These are phyloP conservation scores for Dendroctonus ponderosae DNA, from an alignment of 1,140 invertebrate genomes.

Conservation along the genomic window DNA sequence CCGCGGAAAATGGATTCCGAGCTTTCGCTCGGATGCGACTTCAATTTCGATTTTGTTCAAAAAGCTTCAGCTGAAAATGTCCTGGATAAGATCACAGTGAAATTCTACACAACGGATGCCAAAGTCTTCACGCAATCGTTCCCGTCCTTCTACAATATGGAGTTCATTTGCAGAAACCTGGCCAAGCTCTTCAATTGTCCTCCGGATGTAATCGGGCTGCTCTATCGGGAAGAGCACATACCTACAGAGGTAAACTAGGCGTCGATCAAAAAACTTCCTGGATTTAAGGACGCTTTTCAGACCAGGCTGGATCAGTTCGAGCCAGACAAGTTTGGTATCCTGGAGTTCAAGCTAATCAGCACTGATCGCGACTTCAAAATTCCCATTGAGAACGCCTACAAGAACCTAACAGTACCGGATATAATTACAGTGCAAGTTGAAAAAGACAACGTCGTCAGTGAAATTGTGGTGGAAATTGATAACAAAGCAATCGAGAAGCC, in stretches of 20 bases:
- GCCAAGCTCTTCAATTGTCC: constrained; percentile 18
- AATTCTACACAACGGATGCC: constrained; percentile 41
- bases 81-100: constrained; percentile 40
- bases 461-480: constrained; percentile 61
- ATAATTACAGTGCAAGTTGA: constrained; percentile 56
- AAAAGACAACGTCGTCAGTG: constrained; percentile 50
- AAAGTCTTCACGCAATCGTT: constrained; percentile 45
- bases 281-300: constrained; percentile 10
- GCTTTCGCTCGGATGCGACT: constrained; percentile 1
- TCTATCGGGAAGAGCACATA: constrained; percentile 23
- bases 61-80: constrained; percentile 4
- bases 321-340: constrained; percentile 36
- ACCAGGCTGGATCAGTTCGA: constrained; percentile 28
- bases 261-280: constrained; percentile 1
- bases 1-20: neutral
- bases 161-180: constrained; percentile 14
- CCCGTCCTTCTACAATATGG: constrained; percentile 27
- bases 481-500: constrained; percentile 59
- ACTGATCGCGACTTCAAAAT: constrained; percentile 38
- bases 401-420: constrained; percentile 51
- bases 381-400: constrained; percentile 41
- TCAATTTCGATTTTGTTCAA: constrained; percentile 12
- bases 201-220: constrained; percentile 14
- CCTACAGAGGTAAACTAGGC: constrained; percentile 19
- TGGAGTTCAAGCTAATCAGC: constrained; percentile 41